Evolutionary conservation across 1,140 invertebrate species (phyloP).

Genomic region (Anastrepha ludens): DNA sequence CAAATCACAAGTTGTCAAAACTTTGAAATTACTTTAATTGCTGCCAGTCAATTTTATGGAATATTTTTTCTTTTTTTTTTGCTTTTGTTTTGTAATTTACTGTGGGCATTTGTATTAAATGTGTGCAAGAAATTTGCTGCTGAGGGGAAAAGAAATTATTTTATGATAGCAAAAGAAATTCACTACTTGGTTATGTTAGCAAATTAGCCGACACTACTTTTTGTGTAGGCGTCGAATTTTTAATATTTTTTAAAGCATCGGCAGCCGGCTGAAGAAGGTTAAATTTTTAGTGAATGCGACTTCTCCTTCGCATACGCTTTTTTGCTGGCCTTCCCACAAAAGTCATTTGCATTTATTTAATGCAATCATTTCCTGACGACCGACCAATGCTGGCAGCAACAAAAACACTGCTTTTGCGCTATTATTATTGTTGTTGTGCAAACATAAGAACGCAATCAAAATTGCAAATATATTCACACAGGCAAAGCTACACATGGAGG

Average conservation of each 20-base stretch:
- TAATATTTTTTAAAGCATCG: no score
- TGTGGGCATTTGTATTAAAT: no score
- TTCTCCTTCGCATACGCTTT: no score
- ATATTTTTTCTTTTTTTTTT: not conserved
- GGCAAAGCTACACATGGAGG: not conserved
- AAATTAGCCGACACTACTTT: no score
- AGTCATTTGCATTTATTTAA: constrained; percentile 51
- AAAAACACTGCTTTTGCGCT: not conserved
- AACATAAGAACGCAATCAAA: constrained; percentile 52
- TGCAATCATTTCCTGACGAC: constrained; percentile 10
- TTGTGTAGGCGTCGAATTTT: no score
- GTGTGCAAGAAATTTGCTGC: no score
- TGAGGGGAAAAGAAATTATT: no score
- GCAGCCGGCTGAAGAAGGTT: no score
- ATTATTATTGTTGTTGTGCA: not conserved
- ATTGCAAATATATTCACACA: constrained; percentile 38
- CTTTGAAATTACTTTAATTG: constrained; percentile 26
- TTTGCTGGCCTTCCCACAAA: not conserved
- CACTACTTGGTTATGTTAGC: no score
- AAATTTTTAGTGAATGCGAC: no score
- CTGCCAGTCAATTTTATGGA: not conserved
- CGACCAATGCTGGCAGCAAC: not conserved
- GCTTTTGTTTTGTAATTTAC: no score
- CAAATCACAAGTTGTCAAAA: constrained; percentile 8
- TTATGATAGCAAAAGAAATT: no score